These are phyloP conservation scores for Hedychridium roseum DNA, from an alignment of 2,888 invertebrate species.

Conservation along the genomic window DNA sequence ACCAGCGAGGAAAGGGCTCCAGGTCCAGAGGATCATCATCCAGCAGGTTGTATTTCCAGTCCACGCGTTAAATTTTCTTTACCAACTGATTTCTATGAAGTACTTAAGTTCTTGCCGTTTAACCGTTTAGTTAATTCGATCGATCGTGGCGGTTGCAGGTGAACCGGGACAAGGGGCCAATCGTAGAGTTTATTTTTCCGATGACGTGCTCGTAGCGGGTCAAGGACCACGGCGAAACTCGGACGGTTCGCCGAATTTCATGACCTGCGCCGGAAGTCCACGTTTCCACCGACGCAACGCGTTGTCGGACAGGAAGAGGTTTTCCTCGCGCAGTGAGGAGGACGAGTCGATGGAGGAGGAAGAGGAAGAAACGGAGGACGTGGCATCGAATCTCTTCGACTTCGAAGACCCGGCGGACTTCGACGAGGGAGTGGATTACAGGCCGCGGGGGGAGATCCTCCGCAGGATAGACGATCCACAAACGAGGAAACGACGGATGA, in stretches of 20 bases:
- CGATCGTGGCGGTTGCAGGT: slow-evolving; percentile 16
- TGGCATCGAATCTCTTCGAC: slow-evolving; percentile 48
- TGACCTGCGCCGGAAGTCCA: slow-evolving; percentile 58
- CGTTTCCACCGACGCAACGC: slow-evolving; percentile 47
- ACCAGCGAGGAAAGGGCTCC: slow-evolving; percentile 60
- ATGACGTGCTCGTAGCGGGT: slow-evolving; percentile 33
- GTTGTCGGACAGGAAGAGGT: slow-evolving; percentile 39
- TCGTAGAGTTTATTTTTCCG: slow-evolving; percentile 42
- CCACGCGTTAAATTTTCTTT: not conserved
- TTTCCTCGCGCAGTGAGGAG: slow-evolving; percentile 45
- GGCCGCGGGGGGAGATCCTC: slow-evolving; percentile 54
- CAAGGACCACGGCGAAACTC: slow-evolving; percentile 54
- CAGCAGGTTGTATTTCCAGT: slow-evolving; percentile 21
- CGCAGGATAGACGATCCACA: slow-evolving; percentile 48
- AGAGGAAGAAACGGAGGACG: slow-evolving; percentile 37
- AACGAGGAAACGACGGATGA: slow-evolving; percentile 27
- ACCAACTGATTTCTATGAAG: not conserved
- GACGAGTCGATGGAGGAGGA: slow-evolving; percentile 53
- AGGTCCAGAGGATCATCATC: slow-evolving; percentile 50
- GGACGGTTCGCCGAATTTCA: slow-evolving; percentile 58
- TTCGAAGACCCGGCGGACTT: slow-evolving; percentile 58
- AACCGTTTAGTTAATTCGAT: too few species aligned
- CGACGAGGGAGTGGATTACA: slow-evolving; percentile 58
- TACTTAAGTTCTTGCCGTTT: too few species aligned
- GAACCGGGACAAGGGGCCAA: slow-evolving; percentile 39